These are phyloP conservation scores for Oreochromis aureus DNA, from an alignment of 2,113 vertebrate species.

Conservation along the genomic window DNA sequence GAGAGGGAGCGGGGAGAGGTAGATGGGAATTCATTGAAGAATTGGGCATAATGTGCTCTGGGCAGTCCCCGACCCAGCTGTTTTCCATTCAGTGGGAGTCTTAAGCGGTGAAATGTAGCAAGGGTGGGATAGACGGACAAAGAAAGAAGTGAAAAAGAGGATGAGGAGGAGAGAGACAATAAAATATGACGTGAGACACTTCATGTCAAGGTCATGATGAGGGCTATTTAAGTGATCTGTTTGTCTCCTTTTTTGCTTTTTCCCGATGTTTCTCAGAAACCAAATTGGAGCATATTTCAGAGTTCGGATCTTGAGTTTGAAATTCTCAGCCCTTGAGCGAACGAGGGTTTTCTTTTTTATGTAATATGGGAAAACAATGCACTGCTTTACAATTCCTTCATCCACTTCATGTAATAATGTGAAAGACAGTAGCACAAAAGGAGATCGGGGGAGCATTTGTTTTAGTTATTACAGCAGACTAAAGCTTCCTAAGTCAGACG, in stretches of 20 bases:
- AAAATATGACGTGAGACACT: slow-evolving; percentile 45
- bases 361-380: neutral
- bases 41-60: slow-evolving; percentile 66
- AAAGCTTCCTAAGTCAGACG: neutral
- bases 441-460: neutral
- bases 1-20: slow-evolving; percentile 52
- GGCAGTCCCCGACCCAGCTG: slow-evolving; percentile 65
- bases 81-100: slow-evolving; percentile 68
- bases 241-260: neutral
- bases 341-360: neutral
- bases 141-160: slow-evolving; percentile 30
- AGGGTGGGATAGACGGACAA: slow-evolving; percentile 36
- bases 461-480: neutral
- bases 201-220: slow-evolving; percentile 35
- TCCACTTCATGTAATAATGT: neutral
- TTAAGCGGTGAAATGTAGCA: slow-evolving; percentile 45
- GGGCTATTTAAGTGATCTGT: neutral
- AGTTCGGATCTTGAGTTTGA: neutral
- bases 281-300: neutral
- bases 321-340: neutral
- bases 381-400: neutral
- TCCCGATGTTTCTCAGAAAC: neutral
- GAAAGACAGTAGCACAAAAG: neutral
- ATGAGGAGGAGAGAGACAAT: slow-evolving; percentile 25
- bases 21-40: slow-evolving; percentile 64